These are phyloP conservation scores for Paguma larvata DNA, from an alignment of 2,797 vertebrate species.

Conservation along the genomic window DNA sequence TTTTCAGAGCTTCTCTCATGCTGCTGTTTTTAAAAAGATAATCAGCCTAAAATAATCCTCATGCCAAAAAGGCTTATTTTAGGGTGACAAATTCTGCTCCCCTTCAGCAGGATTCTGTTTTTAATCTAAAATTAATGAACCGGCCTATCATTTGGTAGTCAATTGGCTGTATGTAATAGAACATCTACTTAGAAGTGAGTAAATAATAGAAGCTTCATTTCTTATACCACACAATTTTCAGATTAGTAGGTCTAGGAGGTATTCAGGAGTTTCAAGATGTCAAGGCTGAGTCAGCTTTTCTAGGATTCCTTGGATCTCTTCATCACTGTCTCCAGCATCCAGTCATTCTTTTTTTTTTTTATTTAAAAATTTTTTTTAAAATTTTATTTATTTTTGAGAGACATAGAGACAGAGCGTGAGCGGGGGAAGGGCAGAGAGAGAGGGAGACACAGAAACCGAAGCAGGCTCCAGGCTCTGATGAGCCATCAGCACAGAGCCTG, in stretches of 20 bases:
- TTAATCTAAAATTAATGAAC: neutral
- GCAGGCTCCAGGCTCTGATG: too few species aligned
- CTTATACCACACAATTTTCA: neutral
- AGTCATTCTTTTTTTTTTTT: neutral
- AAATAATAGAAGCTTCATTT: neutral
- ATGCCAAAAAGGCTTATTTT: neutral
- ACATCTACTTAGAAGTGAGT: neutral
- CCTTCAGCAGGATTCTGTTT: neutral
- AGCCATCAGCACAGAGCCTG: too few species aligned
- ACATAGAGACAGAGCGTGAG: too few species aligned
- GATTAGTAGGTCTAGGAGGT: neutral
- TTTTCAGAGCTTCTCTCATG: neutral
- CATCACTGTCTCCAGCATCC: neutral
- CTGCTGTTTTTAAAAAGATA: neutral
- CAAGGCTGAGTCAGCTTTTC: neutral
- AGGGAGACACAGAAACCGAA: too few species aligned
- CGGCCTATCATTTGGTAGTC: neutral
- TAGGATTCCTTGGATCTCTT: neutral
- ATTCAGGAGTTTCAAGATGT: neutral
- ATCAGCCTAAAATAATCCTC: neutral
- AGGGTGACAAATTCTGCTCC: neutral
- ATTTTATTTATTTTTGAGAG: too few species aligned
- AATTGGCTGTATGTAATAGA: neutral
- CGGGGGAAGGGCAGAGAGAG: too few species aligned
- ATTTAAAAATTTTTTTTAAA: too few species aligned